Conservation (phyloP, 2,797 vertebrate species). For the Xiphophorus birchmanni region DNA sequence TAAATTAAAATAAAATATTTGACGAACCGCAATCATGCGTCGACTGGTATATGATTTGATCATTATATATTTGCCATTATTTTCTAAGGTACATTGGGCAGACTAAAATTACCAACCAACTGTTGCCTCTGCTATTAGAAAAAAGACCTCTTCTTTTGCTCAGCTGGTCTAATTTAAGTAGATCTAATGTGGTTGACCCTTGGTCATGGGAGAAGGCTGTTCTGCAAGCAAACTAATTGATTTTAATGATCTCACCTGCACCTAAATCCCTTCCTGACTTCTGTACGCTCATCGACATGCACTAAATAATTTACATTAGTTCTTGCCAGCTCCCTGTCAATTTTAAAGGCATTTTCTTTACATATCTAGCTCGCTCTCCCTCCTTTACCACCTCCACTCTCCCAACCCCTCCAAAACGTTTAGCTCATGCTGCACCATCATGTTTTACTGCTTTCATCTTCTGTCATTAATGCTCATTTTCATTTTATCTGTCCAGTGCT, state of each 20-base stretch:
- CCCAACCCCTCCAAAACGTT: neutral
- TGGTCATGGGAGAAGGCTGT: constrained; percentile 13
- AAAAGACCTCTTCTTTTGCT: constrained; percentile 29
- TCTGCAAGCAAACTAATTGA: constrained; percentile 38
- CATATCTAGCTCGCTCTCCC: constrained; percentile 2
- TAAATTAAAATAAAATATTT: neutral
- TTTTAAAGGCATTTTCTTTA: constrained; percentile 6
- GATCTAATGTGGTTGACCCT: constrained; percentile 15
- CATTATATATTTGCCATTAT: neutral
- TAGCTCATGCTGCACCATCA: constrained; percentile 6
- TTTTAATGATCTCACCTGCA: constrained; percentile 42
- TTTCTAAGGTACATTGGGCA: neutral
- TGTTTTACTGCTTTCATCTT: neutral
- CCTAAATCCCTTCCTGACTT: constrained; percentile 20
- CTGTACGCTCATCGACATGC: constrained; percentile 30
- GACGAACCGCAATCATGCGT: neutral
- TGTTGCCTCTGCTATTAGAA: neutral
- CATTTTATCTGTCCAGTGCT: constrained; percentile 19
- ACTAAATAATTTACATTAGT: constrained; percentile 50
- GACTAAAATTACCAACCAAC: constrained; percentile 17
- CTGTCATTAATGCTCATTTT: constrained; percentile 22
- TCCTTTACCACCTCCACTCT: too few relatives aligned
- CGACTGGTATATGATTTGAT: neutral
- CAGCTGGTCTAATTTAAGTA: constrained; percentile 44
- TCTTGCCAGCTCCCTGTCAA: neutral